Percentiles rank a stretch among this genome's conserved stretches.
Evolutionary conservation across 2,888 invertebrate species (phyloP).

Genomic region (Tineola bisselliella): DNA sequence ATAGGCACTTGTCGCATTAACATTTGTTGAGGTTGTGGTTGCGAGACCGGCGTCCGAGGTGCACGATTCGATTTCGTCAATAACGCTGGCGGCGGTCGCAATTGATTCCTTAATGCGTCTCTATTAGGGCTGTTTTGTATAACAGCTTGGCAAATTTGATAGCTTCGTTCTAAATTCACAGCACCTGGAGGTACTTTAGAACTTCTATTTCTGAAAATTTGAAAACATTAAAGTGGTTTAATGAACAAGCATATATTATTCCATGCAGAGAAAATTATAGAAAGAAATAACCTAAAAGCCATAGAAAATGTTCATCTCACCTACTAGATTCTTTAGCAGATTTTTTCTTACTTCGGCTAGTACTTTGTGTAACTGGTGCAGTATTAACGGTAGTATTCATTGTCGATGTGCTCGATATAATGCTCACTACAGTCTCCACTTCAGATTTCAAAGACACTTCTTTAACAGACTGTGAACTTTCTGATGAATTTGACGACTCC

Average conservation of each 20-base stretch:
- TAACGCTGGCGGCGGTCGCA: slow-evolving; percentile 86
- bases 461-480: slow-evolving; percentile 59
- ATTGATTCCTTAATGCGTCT: slow-evolving; percentile 84
- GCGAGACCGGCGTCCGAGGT: slow-evolving; percentile 42
- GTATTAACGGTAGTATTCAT: slow-evolving; percentile 40
- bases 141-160: slow-evolving; percentile 93
- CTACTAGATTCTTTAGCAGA: slow-evolving; percentile 53
- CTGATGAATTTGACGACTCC: slow-evolving; percentile 61
- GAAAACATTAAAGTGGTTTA: too few species aligned
- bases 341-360: slow-evolving; percentile 41
- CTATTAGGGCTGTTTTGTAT: slow-evolving; percentile 94
- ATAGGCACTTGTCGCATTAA: slow-evolving; percentile 71
- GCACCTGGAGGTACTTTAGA: slow-evolving; percentile 87
- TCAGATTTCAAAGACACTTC: slow-evolving; percentile 47
- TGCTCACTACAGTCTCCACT: slow-evolving; percentile 32
- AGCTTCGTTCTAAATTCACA: slow-evolving; percentile 92
- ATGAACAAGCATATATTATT: too few species aligned
- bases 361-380: slow-evolving; percentile 36
- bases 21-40: slow-evolving; percentile 31
- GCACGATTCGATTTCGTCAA: slow-evolving; percentile 59
- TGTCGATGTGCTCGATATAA: slow-evolving; percentile 40
- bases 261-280: too few species aligned
- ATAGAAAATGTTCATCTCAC: slow-evolving; percentile 23
- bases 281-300: too few species aligned
- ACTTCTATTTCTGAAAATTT: slow-evolving; percentile 56